These are phyloP conservation scores for Aplidium turbinatum DNA, from an alignment of 23 tunicate species.

Conservation along the genomic window DNA sequence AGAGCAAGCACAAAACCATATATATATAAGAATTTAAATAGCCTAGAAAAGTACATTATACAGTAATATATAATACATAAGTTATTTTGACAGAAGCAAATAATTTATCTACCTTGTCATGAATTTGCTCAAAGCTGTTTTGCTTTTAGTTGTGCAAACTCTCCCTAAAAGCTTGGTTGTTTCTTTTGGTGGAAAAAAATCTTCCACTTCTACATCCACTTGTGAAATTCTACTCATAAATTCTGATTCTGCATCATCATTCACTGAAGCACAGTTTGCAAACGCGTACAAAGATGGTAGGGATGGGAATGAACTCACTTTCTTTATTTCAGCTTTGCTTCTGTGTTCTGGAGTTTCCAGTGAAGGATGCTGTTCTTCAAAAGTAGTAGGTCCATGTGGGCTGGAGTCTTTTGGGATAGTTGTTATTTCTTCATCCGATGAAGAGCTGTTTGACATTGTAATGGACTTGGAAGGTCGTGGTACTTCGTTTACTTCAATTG, in stretches of 20 bases:
- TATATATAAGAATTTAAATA: too few species aligned
- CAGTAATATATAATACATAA: too few species aligned
- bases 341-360: too few species aligned
- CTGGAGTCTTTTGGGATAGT: too few species aligned
- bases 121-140: constrained; percentile 30
- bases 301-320: constrained; percentile 18
- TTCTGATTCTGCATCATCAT: constrained; percentile 27
- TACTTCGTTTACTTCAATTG: too few species aligned
- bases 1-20: too few species aligned
- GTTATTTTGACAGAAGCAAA: neutral
- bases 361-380: too few species aligned
- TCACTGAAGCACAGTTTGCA: constrained; percentile 24
- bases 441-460: too few species aligned
- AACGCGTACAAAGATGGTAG: constrained; percentile 43
- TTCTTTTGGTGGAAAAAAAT: constrained; percentile 43
- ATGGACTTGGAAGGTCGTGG: too few species aligned
- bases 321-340: constrained; percentile 18
- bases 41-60: too few species aligned
- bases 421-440: too few species aligned
- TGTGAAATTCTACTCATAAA: constrained; percentile 37
- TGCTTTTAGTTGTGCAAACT: constrained; percentile 21
- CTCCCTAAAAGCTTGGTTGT: constrained; percentile 19
- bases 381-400: too few species aligned
- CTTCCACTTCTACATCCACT: constrained; percentile 29
- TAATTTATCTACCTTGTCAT: constrained; percentile 24